Conservation (phyloP, 2,888 invertebrate genomes). For the Morpho helenor region DNA sequence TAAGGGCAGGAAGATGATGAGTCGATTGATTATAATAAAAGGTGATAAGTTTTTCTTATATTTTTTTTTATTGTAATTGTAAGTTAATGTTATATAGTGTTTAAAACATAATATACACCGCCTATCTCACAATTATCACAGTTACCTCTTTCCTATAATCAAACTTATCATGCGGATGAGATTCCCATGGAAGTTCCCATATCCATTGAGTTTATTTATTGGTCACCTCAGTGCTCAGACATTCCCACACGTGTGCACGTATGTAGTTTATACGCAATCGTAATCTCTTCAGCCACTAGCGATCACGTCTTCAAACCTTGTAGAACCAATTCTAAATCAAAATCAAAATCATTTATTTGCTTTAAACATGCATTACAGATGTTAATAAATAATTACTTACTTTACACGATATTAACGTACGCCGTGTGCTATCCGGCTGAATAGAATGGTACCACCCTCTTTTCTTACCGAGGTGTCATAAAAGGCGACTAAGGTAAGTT, state of each 20-base stretch:
- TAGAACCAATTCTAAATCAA: neutral
- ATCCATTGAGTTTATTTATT: neutral
- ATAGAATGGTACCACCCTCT: no score
- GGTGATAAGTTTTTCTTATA: no score
- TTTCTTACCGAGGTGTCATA: no score
- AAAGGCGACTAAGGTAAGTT: no score
- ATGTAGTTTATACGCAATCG: slow-evolving; percentile 5
- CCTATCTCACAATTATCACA: neutral
- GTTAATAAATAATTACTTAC: no score
- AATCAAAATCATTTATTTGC: no score
- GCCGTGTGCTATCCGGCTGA: no score
- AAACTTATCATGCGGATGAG: neutral
- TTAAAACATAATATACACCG: neutral
- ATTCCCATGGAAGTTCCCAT: neutral
- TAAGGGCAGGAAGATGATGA: no score
- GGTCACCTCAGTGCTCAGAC: slow-evolving; percentile 2
- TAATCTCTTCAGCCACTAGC: neutral
- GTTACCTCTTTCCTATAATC: neutral
- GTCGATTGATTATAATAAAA: no score
- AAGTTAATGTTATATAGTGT: neutral
- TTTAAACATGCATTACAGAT: no score
- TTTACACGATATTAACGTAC: neutral
- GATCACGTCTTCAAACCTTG: neutral
- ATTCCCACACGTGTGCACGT: slow-evolving; percentile 11
- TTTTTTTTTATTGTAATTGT: no score